Percentiles rank a stretch among this genome's conserved stretches.
Evolutionary conservation across 1,140 invertebrate species (phyloP).

Genomic region (Dinoponera quadriceps): DNA sequence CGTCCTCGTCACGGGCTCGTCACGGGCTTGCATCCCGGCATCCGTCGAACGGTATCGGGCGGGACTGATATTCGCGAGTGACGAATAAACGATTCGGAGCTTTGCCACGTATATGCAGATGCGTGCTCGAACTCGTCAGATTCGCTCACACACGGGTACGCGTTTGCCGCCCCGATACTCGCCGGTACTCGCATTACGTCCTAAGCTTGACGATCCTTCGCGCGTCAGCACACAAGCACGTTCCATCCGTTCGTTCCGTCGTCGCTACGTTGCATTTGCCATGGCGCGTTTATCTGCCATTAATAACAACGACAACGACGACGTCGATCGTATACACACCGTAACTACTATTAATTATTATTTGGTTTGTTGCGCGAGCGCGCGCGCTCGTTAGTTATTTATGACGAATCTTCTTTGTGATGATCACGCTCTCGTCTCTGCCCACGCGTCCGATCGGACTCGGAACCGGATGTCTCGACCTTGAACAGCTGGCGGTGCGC

Average conservation of each 20-base stretch:
- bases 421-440: constrained; percentile 77
- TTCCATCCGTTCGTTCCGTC: background rate
- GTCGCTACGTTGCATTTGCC: constrained; percentile 26
- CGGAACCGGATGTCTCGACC: constrained; percentile 4
- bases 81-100: no score
- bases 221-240: constrained; percentile 18
- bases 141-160: no score
- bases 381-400: constrained; percentile 85
- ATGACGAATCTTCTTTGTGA: constrained; percentile 78
- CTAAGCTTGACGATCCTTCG: constrained; percentile 8
- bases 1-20: no score
- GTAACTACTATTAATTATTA: constrained; percentile 66
- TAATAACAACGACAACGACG: constrained; percentile 54
- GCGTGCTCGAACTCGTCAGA: no score
- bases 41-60: constrained; percentile 3
- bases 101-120: no score
- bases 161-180: constrained; percentile 67
- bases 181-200: constrained; percentile 60
- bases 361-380: constrained; percentile 80
- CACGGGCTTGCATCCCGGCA: no score
- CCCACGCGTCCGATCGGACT: constrained; percentile 52
- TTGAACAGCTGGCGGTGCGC: constrained; percentile 1
- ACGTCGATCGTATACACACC: constrained; percentile 73
- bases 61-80: no score
- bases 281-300: constrained; percentile 66